phyloP scores from a whole-genome alignment of 1,140 invertebrate species.

The Drosophila saltans region DNA sequence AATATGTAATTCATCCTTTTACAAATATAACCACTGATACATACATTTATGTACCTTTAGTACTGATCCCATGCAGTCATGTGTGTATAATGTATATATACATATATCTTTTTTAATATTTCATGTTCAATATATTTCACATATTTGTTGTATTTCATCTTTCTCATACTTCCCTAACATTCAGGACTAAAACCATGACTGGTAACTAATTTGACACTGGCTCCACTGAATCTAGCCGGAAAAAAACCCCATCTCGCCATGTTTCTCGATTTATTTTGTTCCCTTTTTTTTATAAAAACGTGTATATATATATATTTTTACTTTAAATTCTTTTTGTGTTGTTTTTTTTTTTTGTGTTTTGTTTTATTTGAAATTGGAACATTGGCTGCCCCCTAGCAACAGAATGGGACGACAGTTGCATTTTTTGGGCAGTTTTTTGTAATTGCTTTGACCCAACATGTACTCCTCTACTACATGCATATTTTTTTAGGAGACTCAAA shows the following conservation, averaged over 20 bases:
- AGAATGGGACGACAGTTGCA: conserved; percentile 34
- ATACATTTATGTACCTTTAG: conserved; percentile 25
- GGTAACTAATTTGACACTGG: conserved; percentile 69
- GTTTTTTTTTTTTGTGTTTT: conserved; percentile 18
- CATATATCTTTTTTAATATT: conserved; percentile 57
- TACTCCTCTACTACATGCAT: conserved; percentile 12
- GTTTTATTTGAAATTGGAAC: conserved; percentile 32
- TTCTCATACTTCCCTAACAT: not conserved
- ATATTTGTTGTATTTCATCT: conserved; percentile 34
- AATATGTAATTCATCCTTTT: not conserved
- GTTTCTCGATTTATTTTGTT: conserved; percentile 28
- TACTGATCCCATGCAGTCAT: conserved; percentile 35
- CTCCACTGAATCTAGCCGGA: conserved; percentile 17
- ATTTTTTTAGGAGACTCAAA: conserved; percentile 34
- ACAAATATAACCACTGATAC: not conserved
- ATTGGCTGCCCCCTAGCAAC: conserved; percentile 30
- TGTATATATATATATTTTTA: conserved; percentile 24
- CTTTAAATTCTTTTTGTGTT: conserved; percentile 25
- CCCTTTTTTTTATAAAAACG: conserved; percentile 19
- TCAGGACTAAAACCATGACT: conserved; percentile 50
- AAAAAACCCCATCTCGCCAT: not conserved
- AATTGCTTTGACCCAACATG: conserved; percentile 71
- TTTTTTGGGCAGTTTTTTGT: conserved; percentile 55
- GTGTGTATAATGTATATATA: conserved; percentile 28
- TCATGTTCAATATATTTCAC: conserved; percentile 29